These are phyloP conservation scores for Chorisops tibialis DNA, from an alignment of 2,888 invertebrate species.

Conservation along the genomic window DNA sequence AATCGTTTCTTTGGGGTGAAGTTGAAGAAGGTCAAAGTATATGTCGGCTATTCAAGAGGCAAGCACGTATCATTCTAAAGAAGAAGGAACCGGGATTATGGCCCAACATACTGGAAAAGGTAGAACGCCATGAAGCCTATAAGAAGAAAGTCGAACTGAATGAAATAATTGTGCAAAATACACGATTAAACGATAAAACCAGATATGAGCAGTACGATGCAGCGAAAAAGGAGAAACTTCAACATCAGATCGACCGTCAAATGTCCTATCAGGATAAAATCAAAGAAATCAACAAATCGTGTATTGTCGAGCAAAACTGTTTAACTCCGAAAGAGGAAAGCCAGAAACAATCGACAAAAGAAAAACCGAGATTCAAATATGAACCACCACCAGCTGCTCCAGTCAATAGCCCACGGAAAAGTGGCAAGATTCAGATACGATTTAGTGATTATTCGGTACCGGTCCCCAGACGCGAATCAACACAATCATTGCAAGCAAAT, in stretches of 20 bases:
- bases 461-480: conserved; percentile 48
- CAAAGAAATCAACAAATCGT: neutral
- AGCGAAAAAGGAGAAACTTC: conserved; percentile 30
- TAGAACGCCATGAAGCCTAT: conserved; percentile 44
- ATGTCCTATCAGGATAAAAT: conserved; percentile 14
- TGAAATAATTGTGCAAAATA: conserved; percentile 40
- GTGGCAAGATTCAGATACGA: conserved; percentile 44
- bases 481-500: too few species aligned
- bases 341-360: too few species aligned
- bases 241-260: conserved; percentile 27
- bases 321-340: too few species aligned
- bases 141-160: conserved; percentile 43
- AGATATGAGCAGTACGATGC: conserved; percentile 40
- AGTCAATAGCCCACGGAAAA: conserved; percentile 41
- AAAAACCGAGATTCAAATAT: conserved; percentile 22
- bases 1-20: conserved; percentile 47
- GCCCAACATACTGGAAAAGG: conserved; percentile 46
- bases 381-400: conserved; percentile 37
- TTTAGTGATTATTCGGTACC: conserved; percentile 43
- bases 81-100: conserved; percentile 47
- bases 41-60: conserved; percentile 47
- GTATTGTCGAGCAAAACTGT: neutral
- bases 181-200: conserved; percentile 46
- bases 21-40: conserved; percentile 48
- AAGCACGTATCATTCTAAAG: conserved; percentile 46